phyloP scores from a whole-genome alignment of 2,113 vertebrate genomes.

The Festucalex cinctus region DNA sequence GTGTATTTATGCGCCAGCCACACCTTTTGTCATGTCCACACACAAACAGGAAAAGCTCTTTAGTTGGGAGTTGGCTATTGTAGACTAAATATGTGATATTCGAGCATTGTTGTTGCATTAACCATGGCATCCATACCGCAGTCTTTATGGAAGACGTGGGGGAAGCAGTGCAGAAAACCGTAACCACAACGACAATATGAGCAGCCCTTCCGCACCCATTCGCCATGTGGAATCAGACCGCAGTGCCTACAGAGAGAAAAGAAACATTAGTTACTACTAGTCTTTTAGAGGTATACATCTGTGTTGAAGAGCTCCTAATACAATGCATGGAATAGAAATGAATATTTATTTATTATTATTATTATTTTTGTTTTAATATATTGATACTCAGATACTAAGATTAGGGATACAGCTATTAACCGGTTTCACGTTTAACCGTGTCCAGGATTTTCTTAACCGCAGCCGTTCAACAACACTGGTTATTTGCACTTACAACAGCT shows the following conservation, averaged over 20 bases:
- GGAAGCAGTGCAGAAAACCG: constrained; percentile 67
- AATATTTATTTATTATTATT: too few species aligned
- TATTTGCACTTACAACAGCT: too few species aligned
- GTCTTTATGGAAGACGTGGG: constrained; percentile 56
- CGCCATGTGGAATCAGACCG: constrained; percentile 48
- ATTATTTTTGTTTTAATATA: too few species aligned
- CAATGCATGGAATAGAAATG: not conserved
- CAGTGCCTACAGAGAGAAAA: constrained; percentile 49
- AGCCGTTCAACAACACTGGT: too few species aligned
- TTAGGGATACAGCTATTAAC: too few species aligned
- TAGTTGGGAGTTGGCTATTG: not conserved
- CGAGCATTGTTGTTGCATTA: not conserved
- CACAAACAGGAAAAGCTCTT: not conserved
- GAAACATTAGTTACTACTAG: not conserved
- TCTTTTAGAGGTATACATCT: not conserved
- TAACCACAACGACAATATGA: constrained; percentile 65
- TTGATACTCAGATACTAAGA: too few species aligned
- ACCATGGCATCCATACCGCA: constrained; percentile 65
- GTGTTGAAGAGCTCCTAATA: not conserved
- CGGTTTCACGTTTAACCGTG: too few species aligned
- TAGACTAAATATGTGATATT: not conserved
- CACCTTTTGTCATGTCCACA: not conserved
- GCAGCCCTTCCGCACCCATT: constrained; percentile 68
- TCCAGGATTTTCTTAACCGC: too few species aligned
- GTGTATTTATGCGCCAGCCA: not conserved